phyloP scores from a whole-genome alignment of 2,113 vertebrate genomes.

The Nicator chloris region DNA sequence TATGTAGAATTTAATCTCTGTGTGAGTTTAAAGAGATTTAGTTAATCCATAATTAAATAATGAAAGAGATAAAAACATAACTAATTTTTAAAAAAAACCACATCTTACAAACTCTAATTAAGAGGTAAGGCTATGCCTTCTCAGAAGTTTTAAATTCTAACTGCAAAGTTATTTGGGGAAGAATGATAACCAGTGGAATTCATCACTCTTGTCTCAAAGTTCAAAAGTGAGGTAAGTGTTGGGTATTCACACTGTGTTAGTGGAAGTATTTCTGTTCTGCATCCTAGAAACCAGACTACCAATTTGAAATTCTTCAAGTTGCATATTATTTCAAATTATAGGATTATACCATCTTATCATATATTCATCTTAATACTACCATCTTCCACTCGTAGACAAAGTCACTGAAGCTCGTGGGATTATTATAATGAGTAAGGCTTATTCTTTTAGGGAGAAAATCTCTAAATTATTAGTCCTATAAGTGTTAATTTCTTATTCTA shows the following conservation, averaged over 20 bases:
- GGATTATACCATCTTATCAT: neutral
- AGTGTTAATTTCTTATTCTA: neutral
- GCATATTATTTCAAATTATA: neutral
- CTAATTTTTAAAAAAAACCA: neutral
- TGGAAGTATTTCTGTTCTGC: neutral
- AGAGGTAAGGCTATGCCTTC: neutral
- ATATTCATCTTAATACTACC: neutral
- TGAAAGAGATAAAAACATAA: neutral
- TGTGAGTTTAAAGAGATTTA: neutral
- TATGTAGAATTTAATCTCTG: neutral
- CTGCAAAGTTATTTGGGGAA: neutral
- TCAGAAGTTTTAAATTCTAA: neutral
- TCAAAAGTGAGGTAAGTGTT: neutral
- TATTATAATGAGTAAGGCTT: neutral
- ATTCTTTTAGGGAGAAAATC: neutral
- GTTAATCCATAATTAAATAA: neutral
- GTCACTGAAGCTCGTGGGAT: neutral
- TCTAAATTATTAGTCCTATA: neutral
- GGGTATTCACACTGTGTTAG: neutral
- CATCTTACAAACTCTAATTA: neutral
- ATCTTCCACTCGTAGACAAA: neutral
- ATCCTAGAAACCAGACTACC: neutral
- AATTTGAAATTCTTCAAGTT: neutral
- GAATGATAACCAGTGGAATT: neutral
- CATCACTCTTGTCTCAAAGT: neutral